Conservation (phyloP, 1,140 invertebrate species). For the Drosophila ercepeae region DNA sequence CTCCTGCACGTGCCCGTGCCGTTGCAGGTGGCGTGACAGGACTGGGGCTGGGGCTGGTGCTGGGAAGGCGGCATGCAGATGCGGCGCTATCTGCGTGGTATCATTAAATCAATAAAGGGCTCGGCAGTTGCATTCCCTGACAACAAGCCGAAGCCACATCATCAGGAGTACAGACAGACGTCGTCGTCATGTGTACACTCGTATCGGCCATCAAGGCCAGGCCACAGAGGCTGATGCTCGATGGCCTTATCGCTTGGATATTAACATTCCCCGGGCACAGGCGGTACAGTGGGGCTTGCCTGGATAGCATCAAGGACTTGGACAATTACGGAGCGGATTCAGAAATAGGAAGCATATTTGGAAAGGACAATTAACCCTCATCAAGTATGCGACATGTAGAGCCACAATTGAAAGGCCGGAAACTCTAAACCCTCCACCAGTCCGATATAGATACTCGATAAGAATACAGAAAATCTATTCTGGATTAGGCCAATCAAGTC, state of each 20-base stretch:
- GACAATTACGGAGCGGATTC: too few relatives aligned
- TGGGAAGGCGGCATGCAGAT: neutral
- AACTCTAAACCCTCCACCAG: too few relatives aligned
- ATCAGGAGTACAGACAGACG: constrained; percentile 5
- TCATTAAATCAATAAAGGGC: constrained; percentile 77
- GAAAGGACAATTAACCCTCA: neutral
- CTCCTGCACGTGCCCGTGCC: constrained; percentile 69
- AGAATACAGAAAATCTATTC: neutral
- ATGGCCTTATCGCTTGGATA: constrained; percentile 37
- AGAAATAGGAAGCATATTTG: too few relatives aligned
- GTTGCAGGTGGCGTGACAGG: constrained; percentile 5
- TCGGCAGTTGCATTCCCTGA: constrained; percentile 60
- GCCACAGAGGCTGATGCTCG: constrained; percentile 31
- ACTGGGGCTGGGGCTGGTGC: constrained; percentile 6
- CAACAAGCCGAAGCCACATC: constrained; percentile 42
- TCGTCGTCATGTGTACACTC: neutral
- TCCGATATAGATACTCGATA: neutral
- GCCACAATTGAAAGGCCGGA: too few relatives aligned
- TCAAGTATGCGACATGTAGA: neutral
- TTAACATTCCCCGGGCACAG: constrained; percentile 8
- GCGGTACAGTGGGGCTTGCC: neutral
- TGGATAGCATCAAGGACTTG: neutral
- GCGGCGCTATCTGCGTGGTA: constrained; percentile 10
- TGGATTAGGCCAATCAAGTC: constrained; percentile 1
- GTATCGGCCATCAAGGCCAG: constrained; percentile 29